A percentile compares a stretch with the other conserved stretches of the same genome.
Conservation (phyloP, 2,797 vertebrate species). For the Neosilurus hyrtlii region DNA sequence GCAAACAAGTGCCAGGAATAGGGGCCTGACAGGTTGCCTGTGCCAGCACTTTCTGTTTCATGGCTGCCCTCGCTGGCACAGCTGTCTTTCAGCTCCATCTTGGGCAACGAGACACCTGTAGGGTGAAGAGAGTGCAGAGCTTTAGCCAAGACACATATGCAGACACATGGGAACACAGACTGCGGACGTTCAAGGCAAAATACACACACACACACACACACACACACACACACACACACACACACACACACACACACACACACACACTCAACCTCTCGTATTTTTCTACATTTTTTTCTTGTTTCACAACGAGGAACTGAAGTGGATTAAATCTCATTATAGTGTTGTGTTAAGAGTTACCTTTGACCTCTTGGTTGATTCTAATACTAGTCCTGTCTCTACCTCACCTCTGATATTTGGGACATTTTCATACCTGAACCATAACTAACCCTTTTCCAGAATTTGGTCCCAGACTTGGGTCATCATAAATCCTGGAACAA, state of each 20-base stretch:
- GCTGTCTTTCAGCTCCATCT: constrained; percentile 95
- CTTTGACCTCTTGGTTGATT: neutral
- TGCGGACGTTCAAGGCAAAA: neutral
- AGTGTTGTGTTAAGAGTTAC: neutral
- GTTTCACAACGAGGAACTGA: neutral
- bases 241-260: neutral
- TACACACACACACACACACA: neutral
- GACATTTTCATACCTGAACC: neutral
- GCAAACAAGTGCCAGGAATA: constrained; percentile 92
- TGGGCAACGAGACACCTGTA: constrained; percentile 53
- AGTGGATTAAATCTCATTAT: neutral
- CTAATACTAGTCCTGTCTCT: neutral
- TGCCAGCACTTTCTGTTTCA: constrained; percentile 63
- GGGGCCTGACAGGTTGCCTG: constrained; percentile 77
- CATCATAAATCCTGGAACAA: neutral
- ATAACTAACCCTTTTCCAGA: neutral
- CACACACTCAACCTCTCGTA: neutral
- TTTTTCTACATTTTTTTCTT: neutral
- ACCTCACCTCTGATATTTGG: neutral
- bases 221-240: too few species aligned
- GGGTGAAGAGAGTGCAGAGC: neutral
- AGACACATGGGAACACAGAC: neutral
- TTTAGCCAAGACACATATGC: neutral
- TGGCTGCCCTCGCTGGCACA: constrained; percentile 85
- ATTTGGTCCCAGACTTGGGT: neutral